These are phyloP conservation scores for Cyphomyrmex costatus DNA, from an alignment of 1,140 invertebrate species.

Conservation along the genomic window DNA sequence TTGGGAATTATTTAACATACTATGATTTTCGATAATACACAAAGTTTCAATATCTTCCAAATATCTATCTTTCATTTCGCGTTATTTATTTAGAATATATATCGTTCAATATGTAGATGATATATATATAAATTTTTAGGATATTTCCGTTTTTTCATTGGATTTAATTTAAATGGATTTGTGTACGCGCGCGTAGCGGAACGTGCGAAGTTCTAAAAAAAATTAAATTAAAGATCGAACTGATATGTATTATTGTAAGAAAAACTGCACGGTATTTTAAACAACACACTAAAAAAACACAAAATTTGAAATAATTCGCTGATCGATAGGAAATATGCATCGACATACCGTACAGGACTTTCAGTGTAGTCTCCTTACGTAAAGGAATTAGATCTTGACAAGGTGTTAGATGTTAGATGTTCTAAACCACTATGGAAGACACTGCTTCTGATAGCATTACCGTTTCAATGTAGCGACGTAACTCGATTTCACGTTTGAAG, in stretches of 20 bases:
- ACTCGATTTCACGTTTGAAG: slow-evolving; percentile 48
- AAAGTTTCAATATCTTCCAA: background rate
- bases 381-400: slow-evolving; percentile 22
- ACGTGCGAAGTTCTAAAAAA: background rate
- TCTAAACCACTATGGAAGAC: slow-evolving; percentile 14
- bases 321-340: background rate
- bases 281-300: background rate
- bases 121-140: background rate
- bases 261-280: background rate
- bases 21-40: background rate
- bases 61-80: background rate
- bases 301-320: background rate
- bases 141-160: slow-evolving; percentile 3
- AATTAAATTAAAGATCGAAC: background rate
- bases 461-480: slow-evolving; percentile 27
- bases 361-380: background rate
- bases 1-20: background rate
- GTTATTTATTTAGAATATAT: background rate
- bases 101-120: background rate
- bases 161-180: background rate
- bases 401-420: slow-evolving; percentile 11
- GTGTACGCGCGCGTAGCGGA: background rate
- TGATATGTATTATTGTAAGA: background rate
- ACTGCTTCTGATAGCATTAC: slow-evolving; percentile 31
- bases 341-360: background rate